Conservation (phyloP, 2,113 vertebrate species). For the Nothobranchius kuhntae region DNA sequence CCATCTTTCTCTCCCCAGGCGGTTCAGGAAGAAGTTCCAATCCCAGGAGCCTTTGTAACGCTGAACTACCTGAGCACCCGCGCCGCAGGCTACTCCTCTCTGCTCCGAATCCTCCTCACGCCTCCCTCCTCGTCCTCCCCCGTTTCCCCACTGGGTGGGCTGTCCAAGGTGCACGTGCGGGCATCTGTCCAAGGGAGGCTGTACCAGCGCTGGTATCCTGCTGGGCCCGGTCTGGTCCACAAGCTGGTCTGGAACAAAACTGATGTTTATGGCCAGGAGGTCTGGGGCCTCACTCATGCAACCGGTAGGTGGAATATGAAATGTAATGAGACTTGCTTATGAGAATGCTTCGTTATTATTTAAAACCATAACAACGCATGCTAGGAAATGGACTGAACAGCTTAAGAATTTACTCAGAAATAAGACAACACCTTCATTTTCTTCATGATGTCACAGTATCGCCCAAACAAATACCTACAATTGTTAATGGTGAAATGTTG, state of each 20-base stretch:
- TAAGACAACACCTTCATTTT: not conserved
- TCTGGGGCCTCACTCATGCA: slow-evolving; percentile 90
- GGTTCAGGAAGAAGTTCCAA: slow-evolving; percentile 91
- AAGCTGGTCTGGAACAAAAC: slow-evolving; percentile 98
- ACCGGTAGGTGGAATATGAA: slow-evolving; percentile 82
- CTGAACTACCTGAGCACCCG: slow-evolving; percentile 94
- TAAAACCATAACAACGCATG: not conserved
- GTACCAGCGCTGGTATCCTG: slow-evolving; percentile 94
- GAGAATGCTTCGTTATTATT: not conserved
- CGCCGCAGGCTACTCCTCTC: slow-evolving; percentile 91
- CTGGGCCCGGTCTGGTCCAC: slow-evolving; percentile 89
- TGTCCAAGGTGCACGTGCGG: slow-evolving; percentile 92
- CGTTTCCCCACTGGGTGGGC: slow-evolving; percentile 74
- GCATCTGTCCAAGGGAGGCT: slow-evolving; percentile 91
- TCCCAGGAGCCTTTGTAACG: slow-evolving; percentile 92
- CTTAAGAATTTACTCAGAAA: not conserved
- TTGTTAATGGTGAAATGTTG: no score
- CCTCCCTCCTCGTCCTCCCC: slow-evolving; percentile 82
- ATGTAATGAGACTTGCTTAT: not conserved
- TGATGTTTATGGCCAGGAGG: slow-evolving; percentile 95
- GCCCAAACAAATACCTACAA: no score
- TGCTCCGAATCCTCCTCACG: slow-evolving; percentile 91
- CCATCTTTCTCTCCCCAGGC: slow-evolving; percentile 79
- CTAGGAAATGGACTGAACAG: not conserved
- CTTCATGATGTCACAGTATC: no score